Evolutionary conservation across 2,888 invertebrate species (phyloP), one percentile per base, ranked within the genome.

Genomic region (Orthosia cruda): DNA sequence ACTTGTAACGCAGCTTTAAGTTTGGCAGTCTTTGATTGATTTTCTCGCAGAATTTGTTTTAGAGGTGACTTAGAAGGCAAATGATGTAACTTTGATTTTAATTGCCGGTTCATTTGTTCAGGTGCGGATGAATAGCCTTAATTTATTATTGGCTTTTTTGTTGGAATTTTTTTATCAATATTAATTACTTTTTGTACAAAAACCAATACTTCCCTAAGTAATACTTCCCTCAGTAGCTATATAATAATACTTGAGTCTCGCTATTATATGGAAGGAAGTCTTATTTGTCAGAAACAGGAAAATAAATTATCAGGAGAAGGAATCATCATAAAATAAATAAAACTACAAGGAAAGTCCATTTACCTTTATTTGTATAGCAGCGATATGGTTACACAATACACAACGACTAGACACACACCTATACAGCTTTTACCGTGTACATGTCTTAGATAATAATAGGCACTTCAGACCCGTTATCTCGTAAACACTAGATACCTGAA

Each of bases 1-100:
- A 91, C 91, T 93, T 77, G 89, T 89, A 92, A 91, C 90, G 91
- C 89, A 91, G 92, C 92, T 90, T 92, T 91, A 94, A 95, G 93
- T 96, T 96, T 95, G 93, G 91, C 93, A 94, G 92, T 87, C 83
- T 92, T 93, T 95, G 95, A 96, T 96, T 96, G 95, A 95, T 96
- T 95, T 93, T 92, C 91, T 92, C 91, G 87, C 88, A 89, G 93
- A 93, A 92, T 93, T 91, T 89, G 85, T 85, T 86, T 79, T 64
- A 74, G 87, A 84, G 89, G 91, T 91, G 90, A 91, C 88, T 89
- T 88, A 89, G 87, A 90, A 90, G 86, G 88, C 87, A 89, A 90
- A 89, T 88, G 87, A 82, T 79, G 74, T 72, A 81, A 86, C 69
- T 77, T 72, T 61, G 86, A 62, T 90, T 91, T 89, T 90, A 90